Percentiles rank a stretch among this genome's conserved stretches.
These are phyloP conservation scores for Hypomecis punctinalis DNA, from an alignment of 2,888 invertebrate genomes.

Conservation along the genomic window DNA sequence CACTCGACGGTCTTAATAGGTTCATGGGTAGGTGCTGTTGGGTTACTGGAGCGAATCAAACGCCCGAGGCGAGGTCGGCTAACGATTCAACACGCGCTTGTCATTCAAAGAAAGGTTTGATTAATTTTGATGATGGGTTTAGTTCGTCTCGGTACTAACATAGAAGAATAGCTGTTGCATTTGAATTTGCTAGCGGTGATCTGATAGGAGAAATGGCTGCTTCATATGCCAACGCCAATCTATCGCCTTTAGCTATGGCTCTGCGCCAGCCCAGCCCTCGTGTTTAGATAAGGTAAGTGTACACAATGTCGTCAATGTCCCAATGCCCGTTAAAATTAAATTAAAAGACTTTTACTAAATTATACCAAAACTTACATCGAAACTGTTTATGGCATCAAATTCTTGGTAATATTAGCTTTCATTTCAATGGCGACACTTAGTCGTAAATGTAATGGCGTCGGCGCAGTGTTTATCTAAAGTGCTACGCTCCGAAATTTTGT, in stretches of 20 bases:
- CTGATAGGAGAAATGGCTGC: constrained; percentile 44
- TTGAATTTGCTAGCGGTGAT: constrained; percentile 38
- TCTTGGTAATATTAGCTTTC: too few species aligned
- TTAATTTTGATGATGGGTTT: constrained; percentile 33
- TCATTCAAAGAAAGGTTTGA: constrained; percentile 31
- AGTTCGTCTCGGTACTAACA: constrained; percentile 13
- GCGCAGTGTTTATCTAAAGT: too few species aligned
- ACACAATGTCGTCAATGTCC: too few species aligned
- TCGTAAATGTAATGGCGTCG: too few species aligned
- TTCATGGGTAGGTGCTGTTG: constrained; percentile 20
- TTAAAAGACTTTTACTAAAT: too few species aligned
- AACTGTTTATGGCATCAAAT: too few species aligned
- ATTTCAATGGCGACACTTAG: too few species aligned
- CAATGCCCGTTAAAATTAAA: too few species aligned
- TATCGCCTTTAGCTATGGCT: constrained; percentile 43
- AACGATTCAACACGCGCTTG: constrained; percentile 28
- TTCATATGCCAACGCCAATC: constrained; percentile 41
- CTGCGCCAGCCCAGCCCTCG: constrained; percentile 33
- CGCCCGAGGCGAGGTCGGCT: constrained; percentile 31
- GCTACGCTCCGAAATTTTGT: too few species aligned
- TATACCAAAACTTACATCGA: too few species aligned
- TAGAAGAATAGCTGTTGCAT: constrained; percentile 21
- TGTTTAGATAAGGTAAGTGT: too few species aligned
- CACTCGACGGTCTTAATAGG: constrained; percentile 14
- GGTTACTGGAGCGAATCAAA: constrained; percentile 35